Base-by-base conservation (phyloP, 2,888 invertebrate species). In the Polydrusus tereticollis region DNA sequence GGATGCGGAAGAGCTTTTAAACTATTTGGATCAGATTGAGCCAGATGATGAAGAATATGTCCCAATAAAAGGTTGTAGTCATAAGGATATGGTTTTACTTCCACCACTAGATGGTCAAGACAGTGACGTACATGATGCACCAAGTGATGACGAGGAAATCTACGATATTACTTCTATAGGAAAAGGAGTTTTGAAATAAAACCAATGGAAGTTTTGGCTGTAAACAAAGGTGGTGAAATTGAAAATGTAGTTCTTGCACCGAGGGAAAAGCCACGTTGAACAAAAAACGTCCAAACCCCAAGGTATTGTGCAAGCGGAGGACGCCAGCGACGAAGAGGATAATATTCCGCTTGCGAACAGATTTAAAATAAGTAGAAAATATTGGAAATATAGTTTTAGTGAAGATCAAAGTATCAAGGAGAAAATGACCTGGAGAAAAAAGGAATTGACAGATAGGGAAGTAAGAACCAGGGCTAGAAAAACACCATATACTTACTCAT, bases 141-240 rank as follows among this genome's bases (percentile, higher is more conserved):
- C 52, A 23, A 64, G 65, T 33, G 65, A 64, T 36, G 52, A 64
- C 4, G 52, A 64, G 36, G 18, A n/a, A n/a, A 16, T 23, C 2
- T 18, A 50, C 12, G 47, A 23, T 62, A 62, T 62, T 21, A 21
- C 45, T 29, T 7, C 7, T n/a, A 12, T 55, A 4, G 57, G 26
- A 7, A 55, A 14, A 26, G 57, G 23, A 12, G 33, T 55, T 7
- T 18, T 55, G 2, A 47, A 16, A 18, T 2, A 47, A 47, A n/a
- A n/a, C 18, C 20, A 8, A 47, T 47, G 47, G 47, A 47, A 47
- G 16, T 47, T 21, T 26, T 26, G 26, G 10, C 16, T 20, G 7
- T 47, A 7, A 20, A 7, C 2, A 8, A 47, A 47, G 16, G 16
- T 47, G 47, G 47, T 16, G 47, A 47, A 47, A 16, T 10, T 36